A percentile compares a stretch with the other conserved stretches of the same genome.
Evolutionary conservation across 2,797 vertebrate genomes (phyloP).

Genomic region (Thamnophis elegans): DNA sequence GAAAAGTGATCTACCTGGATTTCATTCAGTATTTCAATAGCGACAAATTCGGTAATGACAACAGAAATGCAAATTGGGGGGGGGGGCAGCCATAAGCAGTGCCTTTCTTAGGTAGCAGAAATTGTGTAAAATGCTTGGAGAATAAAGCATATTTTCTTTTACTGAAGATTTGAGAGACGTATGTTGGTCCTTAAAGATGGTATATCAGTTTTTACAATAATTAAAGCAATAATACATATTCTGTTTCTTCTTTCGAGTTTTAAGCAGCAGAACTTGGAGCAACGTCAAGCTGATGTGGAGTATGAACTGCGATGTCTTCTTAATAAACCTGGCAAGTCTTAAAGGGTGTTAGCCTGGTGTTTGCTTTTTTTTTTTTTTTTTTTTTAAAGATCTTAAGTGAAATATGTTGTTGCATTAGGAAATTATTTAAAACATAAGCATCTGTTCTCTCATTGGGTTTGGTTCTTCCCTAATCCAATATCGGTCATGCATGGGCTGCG

Average conservation of each 20-base stretch:
- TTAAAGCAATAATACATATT: not conserved
- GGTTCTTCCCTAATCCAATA: not conserved
- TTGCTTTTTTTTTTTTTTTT: not conserved
- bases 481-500: not conserved
- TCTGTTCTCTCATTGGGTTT: not conserved
- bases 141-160: not conserved
- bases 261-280: conserved; percentile 89
- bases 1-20: not conserved
- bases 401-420: not conserved
- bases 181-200: not conserved
- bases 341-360: not conserved
- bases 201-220: not conserved
- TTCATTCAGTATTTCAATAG: not conserved
- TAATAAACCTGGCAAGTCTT: conserved; percentile 85
- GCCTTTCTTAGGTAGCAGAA: not conserved
- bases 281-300: conserved; percentile 88
- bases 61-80: not conserved
- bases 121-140: not conserved
- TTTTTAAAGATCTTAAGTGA: not conserved
- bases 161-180: not conserved
- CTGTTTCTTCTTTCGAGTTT: conserved; percentile 68
- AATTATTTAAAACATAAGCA: not conserved
- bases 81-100: not conserved
- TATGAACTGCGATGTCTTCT: conserved; percentile 87
- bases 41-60: not conserved